These are phyloP conservation scores for Alfaro cultratus DNA, from an alignment of 2,797 vertebrate genomes.

Conservation along the genomic window DNA sequence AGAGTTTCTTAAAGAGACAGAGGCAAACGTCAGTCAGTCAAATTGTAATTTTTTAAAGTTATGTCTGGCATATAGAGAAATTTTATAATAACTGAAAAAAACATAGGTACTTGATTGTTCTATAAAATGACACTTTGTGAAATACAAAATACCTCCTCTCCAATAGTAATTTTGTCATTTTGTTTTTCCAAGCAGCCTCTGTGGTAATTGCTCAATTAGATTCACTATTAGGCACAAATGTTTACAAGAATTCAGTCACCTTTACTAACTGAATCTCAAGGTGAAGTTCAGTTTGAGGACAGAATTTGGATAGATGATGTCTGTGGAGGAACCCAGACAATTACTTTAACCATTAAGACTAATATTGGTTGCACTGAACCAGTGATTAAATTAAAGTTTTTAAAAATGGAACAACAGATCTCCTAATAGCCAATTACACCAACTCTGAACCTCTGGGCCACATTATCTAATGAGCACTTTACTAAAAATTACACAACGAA, in stretches of 20 bases:
- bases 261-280: conserved; percentile 67
- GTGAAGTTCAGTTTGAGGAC: conserved; percentile 68
- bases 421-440: conserved; percentile 72
- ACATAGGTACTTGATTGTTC: too few species aligned
- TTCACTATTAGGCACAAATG: conserved; percentile 69
- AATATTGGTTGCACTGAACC: conserved; percentile 62
- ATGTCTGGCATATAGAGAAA: too few species aligned
- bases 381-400: conserved; percentile 74
- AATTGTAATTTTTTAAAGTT: too few species aligned
- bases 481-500: conserved; percentile 71
- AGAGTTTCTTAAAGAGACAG: too few species aligned
- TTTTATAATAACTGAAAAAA: too few species aligned
- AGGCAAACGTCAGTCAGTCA: too few species aligned
- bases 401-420: conserved; percentile 46
- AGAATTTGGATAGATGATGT: conserved; percentile 51
- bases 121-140: too few species aligned
- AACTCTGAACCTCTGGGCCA: conserved; percentile 56
- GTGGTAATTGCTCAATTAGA: conserved; percentile 62
- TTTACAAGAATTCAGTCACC: conserved; percentile 63
- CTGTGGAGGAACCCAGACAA: conserved; percentile 63
- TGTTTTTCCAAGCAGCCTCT: conserved; percentile 57
- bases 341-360: conserved; percentile 73
- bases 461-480: conserved; percentile 74
- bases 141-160: neutral
- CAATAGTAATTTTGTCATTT: conserved; percentile 22